Base-by-base conservation (phyloP, 2,113 vertebrate genomes). In the Aegotheles bennettii region DNA sequence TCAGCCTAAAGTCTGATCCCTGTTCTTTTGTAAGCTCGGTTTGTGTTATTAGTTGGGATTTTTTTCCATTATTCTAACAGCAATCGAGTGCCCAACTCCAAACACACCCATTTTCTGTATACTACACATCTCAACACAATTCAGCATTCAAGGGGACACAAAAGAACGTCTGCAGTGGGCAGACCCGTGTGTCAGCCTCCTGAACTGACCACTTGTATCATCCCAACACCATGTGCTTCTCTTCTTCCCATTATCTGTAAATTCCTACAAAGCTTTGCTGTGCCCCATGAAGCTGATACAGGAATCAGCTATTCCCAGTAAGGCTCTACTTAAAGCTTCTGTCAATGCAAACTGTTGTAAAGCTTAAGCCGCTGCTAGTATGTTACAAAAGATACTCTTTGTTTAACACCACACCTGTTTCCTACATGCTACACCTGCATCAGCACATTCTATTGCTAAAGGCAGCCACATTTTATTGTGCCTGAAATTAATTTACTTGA, bases 101-200 rank as follows among this genome's bases (percentile, higher is more conserved):
- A 51, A 35, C 13, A 43, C 10, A 51, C 28, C 10, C 7, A 48
- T 63, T 68, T 63, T 53, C 18, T 81, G 15, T 54, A 17, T 7
- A 21, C 33, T 36, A 3, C 11, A 21, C 56, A 76, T 42, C 51
- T 43, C 77, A 16, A 43, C 5, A 84, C 18, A 84, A 15, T 13
- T 17, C 45, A 51, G 68, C 26, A 24, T 64, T 75, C 35, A 60
- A 13, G 65, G 43, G 59, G 18, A 33, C 31, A 65, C 47, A n/a
- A 26, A 31, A 53, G 12, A 36, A 23, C 1, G 3, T 7, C 43
- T 1, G 16, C 16, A 31, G 35, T 16, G 10, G 12, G 9, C 7
- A 76, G 80, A 36, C 16, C 40, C 57, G n/a, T 3, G 14, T 20
- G 33, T 56, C 74, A 48, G 50, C 29, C 40, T 64, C 68, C 48